Evolutionary conservation across 2,888 invertebrate species (phyloP).

Genomic region (Tuberolachnus salignus): DNA sequence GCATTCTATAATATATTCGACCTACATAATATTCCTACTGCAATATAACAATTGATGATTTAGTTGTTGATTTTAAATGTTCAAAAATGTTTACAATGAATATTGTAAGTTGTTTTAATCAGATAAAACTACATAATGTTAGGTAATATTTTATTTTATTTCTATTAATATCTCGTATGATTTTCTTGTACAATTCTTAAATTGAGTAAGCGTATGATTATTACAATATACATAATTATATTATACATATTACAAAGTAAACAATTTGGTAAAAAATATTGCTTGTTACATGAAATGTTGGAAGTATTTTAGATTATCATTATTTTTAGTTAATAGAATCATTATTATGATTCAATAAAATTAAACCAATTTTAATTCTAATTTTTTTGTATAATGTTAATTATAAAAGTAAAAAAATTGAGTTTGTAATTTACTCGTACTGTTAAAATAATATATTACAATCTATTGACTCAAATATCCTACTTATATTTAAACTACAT

Average conservation of each 20-base stretch:
- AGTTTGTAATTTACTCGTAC: background rate
- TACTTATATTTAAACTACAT: slow-evolving; percentile 1
- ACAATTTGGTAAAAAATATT: slow-evolving; percentile 34
- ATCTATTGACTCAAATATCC: background rate
- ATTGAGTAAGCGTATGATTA: background rate
- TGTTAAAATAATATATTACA: background rate
- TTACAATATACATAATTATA: background rate
- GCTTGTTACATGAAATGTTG: slow-evolving; percentile 16
- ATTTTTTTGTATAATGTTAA: background rate
- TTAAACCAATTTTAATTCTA: background rate
- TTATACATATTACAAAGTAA: too few species aligned
- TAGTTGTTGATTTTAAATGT: too few species aligned
- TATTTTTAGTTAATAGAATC: background rate
- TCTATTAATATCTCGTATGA: too few species aligned
- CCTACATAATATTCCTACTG: too few species aligned
- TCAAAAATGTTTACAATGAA: too few species aligned
- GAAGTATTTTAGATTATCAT: background rate
- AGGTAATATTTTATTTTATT: too few species aligned
- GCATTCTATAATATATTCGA: too few species aligned
- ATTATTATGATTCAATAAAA: background rate
- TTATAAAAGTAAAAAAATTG: slow-evolving; percentile 44
- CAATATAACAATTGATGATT: too few species aligned
- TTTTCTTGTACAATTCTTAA: too few species aligned
- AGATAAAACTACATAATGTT: too few species aligned
- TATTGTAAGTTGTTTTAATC: too few species aligned